Evolutionary conservation across 23 tunicate genomes (phyloP).

Genomic region (Halocynthia roretzi): DNA sequence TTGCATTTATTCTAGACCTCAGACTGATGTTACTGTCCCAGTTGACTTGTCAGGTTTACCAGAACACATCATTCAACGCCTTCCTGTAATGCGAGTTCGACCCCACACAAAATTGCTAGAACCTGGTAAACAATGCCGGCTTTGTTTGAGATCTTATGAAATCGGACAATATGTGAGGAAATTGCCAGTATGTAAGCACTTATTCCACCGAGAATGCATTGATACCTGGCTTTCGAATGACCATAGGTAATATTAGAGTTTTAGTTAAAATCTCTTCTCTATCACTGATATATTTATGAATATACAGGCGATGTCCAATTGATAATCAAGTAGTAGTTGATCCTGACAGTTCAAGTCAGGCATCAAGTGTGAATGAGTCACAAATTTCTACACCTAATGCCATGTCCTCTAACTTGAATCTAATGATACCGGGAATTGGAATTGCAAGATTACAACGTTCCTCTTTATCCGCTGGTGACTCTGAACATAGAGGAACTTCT

Average conservation of each 20-base stretch:
- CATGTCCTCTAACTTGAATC: not conserved
- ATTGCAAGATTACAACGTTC: slow-evolving; percentile 19
- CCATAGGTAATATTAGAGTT: slow-evolving; percentile 51
- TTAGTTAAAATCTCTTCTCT: not conserved
- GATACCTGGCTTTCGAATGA: slow-evolving; percentile 75
- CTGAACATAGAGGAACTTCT: no score
- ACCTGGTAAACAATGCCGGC: slow-evolving; percentile 80
- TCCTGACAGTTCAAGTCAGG: not conserved
- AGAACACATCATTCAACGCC: slow-evolving; percentile 57
- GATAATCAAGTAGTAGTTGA: slow-evolving; percentile 41
- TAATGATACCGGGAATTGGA: slow-evolving; percentile 72
- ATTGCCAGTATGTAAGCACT: slow-evolving; percentile 74
- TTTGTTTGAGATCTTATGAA: slow-evolving; percentile 58
- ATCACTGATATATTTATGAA: not conserved
- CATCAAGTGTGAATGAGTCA: no score
- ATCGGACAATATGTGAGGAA: slow-evolving; percentile 58
- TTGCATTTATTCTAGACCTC: not conserved
- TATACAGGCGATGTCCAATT: slow-evolving; percentile 64
- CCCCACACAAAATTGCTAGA: slow-evolving; percentile 38
- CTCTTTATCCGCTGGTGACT: no score
- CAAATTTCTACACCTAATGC: no score
- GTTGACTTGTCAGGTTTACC: slow-evolving; percentile 87
- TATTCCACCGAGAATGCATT: slow-evolving; percentile 75
- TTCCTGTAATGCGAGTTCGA: slow-evolving; percentile 58
- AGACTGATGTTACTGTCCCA: slow-evolving; percentile 8